Conservation (phyloP, 2,888 invertebrate species). For the Coelopa pilipes region DNA sequence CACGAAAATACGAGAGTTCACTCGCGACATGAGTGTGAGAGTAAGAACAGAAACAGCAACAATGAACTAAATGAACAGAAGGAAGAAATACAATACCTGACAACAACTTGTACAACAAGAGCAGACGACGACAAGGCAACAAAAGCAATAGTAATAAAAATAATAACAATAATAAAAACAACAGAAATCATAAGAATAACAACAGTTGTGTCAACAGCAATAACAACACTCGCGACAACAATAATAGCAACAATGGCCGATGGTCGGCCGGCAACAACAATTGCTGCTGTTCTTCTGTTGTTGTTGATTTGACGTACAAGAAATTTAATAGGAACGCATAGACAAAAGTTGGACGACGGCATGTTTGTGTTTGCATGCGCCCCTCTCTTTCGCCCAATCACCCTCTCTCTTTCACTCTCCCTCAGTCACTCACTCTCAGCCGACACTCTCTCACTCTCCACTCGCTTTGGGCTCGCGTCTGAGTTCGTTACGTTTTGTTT, state of each 20-base stretch:
- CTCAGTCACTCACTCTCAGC: too few species aligned
- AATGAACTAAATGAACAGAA: too few species aligned
- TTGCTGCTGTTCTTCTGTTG: slow-evolving; percentile 37
- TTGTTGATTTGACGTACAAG: slow-evolving; percentile 49
- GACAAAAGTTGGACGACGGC: slow-evolving; percentile 29
- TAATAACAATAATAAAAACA: not conserved
- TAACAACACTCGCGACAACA: slow-evolving; percentile 14
- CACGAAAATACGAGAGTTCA: too few species aligned
- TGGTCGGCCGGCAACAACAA: slow-evolving; percentile 18
- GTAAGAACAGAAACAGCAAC: too few species aligned
- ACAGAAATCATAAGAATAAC: not conserved
- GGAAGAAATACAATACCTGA: too few species aligned
- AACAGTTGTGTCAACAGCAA: slow-evolving; percentile 7
- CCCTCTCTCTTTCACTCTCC: too few species aligned
- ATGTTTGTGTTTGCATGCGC: slow-evolving; percentile 5
- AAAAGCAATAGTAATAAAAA: not conserved
- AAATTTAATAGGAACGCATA: slow-evolving; percentile 48
- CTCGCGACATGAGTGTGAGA: too few species aligned
- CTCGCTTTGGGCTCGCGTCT: not conserved
- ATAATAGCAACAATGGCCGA: slow-evolving; percentile 7
- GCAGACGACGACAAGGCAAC: not conserved
- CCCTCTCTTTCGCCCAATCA: slow-evolving; percentile 2
- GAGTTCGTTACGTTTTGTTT: not conserved
- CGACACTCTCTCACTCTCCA: too few species aligned
- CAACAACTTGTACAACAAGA: too few species aligned